These are phyloP conservation scores for Chrysomallon squamiferum DNA, from an alignment of 1,140 invertebrate species.

Conservation along the genomic window DNA sequence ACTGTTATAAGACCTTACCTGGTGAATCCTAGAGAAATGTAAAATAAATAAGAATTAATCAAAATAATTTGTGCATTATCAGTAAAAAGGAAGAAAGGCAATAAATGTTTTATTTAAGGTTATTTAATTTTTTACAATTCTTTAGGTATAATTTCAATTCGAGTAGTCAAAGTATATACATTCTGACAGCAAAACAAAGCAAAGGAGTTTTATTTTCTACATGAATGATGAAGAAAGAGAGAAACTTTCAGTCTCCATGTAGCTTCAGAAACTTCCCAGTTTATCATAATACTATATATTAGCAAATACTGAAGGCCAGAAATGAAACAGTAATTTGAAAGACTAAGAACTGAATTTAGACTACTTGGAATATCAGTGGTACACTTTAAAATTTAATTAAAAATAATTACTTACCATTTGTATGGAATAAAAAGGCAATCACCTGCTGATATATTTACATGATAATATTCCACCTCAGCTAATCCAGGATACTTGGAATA, in stretches of 20 bases:
- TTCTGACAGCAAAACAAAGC: background rate
- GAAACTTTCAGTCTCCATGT: background rate
- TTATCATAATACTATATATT: background rate
- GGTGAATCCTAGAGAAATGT: constrained; percentile 54
- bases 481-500: constrained; percentile 52
- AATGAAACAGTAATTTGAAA: no score
- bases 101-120: no score
- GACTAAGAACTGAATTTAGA: background rate
- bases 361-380: background rate
- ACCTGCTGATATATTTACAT: constrained; percentile 49
- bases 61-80: background rate
- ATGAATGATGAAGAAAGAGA: background rate
- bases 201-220: no score
- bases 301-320: background rate
- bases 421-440: constrained; percentile 61
- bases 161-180: background rate
- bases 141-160: background rate
- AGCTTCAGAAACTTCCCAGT: background rate
- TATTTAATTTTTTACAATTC: background rate
- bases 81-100: background rate
- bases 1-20: constrained; percentile 57
- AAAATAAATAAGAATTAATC: background rate
- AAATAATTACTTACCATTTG: constrained; percentile 44
- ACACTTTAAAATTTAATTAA: constrained; percentile 2
- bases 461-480: constrained; percentile 51